A percentile compares a stretch with the other conserved stretches of the same genome.
Conservation (phyloP, 2,797 vertebrate genomes). For the Falco novaeseelandiae region DNA sequence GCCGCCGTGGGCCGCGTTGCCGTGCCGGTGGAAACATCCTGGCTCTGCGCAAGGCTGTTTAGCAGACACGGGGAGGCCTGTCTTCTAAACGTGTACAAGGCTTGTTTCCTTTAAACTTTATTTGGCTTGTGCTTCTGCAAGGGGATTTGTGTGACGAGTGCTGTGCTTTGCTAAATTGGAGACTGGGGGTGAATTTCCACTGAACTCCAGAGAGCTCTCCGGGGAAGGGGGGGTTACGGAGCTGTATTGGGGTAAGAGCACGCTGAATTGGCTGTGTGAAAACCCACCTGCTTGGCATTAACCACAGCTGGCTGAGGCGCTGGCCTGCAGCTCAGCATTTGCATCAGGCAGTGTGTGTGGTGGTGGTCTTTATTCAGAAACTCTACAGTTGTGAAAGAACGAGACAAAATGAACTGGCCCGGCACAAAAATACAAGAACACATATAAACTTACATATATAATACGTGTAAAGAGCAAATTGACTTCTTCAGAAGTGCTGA, state of each 20-base stretch:
- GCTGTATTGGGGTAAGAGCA: neutral
- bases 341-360: fast-evolving
- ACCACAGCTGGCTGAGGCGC: fast-evolving
- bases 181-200: neutral
- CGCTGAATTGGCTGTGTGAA: neutral
- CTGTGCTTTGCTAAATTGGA: neutral
- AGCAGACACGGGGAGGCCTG: neutral
- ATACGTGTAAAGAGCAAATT: neutral
- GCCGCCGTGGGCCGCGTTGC: fast-evolving
- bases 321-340: neutral
- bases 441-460: neutral
- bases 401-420: neutral
- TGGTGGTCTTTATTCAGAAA: neutral
- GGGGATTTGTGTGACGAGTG: neutral
- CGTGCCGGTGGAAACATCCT: too few relatives aligned
- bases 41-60: neutral
- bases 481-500: neutral
- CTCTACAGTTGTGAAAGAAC: neutral
- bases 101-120: neutral
- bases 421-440: neutral
- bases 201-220: too few relatives aligned
- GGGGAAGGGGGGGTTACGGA: fast-evolving
- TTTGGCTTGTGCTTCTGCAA: neutral
- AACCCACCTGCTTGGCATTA: neutral
- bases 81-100: neutral